Evolutionary conservation across 2,797 vertebrate species (phyloP).

Genomic region (Neosilurus mollespiculum): DNA sequence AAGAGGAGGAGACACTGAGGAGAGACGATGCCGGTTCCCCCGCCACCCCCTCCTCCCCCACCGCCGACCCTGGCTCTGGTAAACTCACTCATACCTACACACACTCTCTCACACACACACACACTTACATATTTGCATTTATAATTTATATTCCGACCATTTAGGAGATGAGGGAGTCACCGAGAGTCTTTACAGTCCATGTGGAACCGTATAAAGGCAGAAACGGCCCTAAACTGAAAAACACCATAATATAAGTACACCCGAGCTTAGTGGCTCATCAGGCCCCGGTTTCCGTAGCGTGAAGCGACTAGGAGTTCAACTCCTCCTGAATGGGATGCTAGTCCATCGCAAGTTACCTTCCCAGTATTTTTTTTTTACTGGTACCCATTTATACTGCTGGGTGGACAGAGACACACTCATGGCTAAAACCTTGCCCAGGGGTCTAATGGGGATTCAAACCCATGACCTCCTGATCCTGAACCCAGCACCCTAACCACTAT

Average conservation of each 20-base stretch:
- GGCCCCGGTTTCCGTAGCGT: too few species aligned
- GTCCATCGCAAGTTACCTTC: too few species aligned
- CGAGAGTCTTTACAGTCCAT: neutral
- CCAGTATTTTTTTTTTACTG: too few species aligned
- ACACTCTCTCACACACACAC: neutral
- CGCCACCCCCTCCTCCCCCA: constrained; percentile 78
- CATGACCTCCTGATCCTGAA: too few species aligned
- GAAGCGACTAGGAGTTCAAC: too few species aligned
- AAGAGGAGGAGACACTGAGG: constrained; percentile 62
- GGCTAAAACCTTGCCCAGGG: too few species aligned
- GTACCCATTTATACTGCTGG: too few species aligned
- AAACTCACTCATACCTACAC: constrained; percentile 1
- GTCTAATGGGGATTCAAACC: too few species aligned
- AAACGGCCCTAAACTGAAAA: neutral
- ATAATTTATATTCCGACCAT: neutral
- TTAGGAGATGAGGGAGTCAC: neutral
- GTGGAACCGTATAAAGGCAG: neutral
- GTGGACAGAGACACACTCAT: too few species aligned
- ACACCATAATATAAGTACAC: neutral
- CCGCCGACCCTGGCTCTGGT: constrained; percentile 68
- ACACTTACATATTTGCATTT: neutral
- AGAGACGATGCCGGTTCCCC: constrained; percentile 87
- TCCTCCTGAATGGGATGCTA: too few species aligned
- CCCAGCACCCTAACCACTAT: too few species aligned
- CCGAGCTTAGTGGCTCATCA: too few species aligned